Evolutionary conservation across 2,113 vertebrate genomes (phyloP).

Genomic region (Microcebus ravelobensis): DNA sequence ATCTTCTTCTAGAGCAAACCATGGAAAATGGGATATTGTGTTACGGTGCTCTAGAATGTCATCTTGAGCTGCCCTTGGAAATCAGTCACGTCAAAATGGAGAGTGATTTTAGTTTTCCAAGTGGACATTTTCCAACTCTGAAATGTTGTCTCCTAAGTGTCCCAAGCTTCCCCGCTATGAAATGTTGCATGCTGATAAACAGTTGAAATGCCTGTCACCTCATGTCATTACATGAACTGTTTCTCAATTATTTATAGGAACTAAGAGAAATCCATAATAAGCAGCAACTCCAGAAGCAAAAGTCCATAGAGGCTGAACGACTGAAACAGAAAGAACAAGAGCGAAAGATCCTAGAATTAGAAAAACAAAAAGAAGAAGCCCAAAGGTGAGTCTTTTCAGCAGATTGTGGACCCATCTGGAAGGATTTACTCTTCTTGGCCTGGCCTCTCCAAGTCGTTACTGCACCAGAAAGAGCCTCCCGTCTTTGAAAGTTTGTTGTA

Average conservation of each 20-base stretch:
- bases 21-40: not conserved
- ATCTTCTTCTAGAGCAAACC: not conserved
- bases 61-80: not conserved
- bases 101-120: not conserved
- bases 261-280: slow-evolving; percentile 96
- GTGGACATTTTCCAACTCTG: not conserved
- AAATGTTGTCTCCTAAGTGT: not conserved
- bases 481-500: not conserved
- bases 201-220: not conserved
- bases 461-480: not conserved
- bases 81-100: not conserved
- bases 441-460: not conserved
- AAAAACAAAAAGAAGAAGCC: slow-evolving; percentile 87
- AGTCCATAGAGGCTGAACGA: slow-evolving; percentile 86
- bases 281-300: slow-evolving; percentile 95
- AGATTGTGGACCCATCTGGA: not conserved
- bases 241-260: slow-evolving; percentile 87
- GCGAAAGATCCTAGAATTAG: slow-evolving; percentile 84
- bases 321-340: slow-evolving; percentile 89
- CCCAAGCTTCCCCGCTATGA: not conserved
- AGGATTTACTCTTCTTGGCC: not conserved
- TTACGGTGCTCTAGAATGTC: not conserved
- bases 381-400: slow-evolving; percentile 83
- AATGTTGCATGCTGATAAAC: not conserved
- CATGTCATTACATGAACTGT: not conserved